These are phyloP conservation scores for Cettia cetti DNA, from an alignment of 2,113 vertebrate genomes.

Conservation along the genomic window DNA sequence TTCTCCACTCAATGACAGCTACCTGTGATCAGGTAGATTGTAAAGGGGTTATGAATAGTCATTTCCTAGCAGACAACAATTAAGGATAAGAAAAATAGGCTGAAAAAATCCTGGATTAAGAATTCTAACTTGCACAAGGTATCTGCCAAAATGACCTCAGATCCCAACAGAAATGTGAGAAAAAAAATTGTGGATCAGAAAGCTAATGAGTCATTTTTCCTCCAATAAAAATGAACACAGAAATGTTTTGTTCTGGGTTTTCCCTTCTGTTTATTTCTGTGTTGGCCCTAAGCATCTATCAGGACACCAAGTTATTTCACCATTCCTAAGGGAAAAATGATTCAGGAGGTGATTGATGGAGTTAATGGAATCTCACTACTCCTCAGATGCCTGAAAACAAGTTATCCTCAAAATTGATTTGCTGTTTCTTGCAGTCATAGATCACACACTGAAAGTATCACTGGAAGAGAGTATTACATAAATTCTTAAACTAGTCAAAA, in stretches of 20 bases:
- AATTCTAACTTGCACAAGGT: background rate
- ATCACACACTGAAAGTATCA: conserved; percentile 26
- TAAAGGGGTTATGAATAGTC: background rate
- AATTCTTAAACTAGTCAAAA: background rate
- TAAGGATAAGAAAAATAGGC: background rate
- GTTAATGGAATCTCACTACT: conserved; percentile 54
- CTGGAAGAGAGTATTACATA: background rate
- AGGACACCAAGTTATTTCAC: conserved; percentile 50
- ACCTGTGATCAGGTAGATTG: background rate
- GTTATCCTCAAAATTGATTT: conserved; percentile 59
- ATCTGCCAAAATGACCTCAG: background rate
- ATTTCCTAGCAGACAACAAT: background rate
- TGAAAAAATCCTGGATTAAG: background rate
- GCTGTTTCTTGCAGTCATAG: conserved; percentile 48
- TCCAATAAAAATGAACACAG: background rate
- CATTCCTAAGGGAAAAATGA: conserved; percentile 33
- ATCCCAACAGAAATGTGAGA: background rate
- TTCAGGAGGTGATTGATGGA: conserved; percentile 51
- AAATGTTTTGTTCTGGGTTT: conserved; percentile 14
- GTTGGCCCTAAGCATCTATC: conserved; percentile 25
- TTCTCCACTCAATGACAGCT: background rate
- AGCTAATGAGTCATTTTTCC: background rate
- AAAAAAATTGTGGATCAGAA: background rate
- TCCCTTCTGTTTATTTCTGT: conserved; percentile 34
- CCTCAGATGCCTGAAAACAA: conserved; percentile 51